phyloP scores from a whole-genome alignment of 2,888 invertebrate species.

The Clusia tigrina region DNA sequence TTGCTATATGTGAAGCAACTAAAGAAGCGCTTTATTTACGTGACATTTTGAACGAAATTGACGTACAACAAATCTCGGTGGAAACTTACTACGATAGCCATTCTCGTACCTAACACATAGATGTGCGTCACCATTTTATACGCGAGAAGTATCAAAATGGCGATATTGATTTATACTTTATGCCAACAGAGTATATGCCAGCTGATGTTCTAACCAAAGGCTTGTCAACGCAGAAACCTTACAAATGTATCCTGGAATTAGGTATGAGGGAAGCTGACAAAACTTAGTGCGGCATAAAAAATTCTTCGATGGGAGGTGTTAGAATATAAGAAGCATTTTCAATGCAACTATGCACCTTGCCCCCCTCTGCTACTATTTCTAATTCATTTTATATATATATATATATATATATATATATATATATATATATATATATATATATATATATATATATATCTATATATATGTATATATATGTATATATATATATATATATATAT shows the following conservation, averaged over 20 bases:
- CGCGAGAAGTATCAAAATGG: conserved; percentile 22
- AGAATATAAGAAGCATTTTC: too few species aligned
- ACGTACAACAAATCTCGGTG: conserved; percentile 15
- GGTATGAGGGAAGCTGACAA: conserved; percentile 10
- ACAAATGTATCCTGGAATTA: conserved; percentile 21
- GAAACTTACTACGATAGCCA: conserved; percentile 32
- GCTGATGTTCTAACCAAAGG: conserved; percentile 34
- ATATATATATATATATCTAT: too few species aligned
- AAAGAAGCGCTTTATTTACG: conserved; percentile 33
- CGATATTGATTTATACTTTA: conserved; percentile 27
- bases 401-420: too few species aligned
- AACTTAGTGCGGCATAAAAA: conserved; percentile 3
- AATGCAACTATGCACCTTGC: too few species aligned
- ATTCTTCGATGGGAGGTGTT: conserved; percentile 23
- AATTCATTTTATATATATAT: too few species aligned
- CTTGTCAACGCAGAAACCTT: conserved; percentile 24
- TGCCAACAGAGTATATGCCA: conserved; percentile 33
- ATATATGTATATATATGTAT: too few species aligned
- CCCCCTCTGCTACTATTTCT: too few species aligned
- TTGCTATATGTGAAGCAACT: conserved; percentile 32
- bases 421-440: too few species aligned
- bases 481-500: too few species aligned
- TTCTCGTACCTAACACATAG: conserved; percentile 35
- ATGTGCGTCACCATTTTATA: conserved; percentile 31
- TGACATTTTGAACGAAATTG: conserved; percentile 26